Evolutionary conservation across 2,888 invertebrate species (phyloP).

Genomic region (Polydrusus pterygomalis): DNA sequence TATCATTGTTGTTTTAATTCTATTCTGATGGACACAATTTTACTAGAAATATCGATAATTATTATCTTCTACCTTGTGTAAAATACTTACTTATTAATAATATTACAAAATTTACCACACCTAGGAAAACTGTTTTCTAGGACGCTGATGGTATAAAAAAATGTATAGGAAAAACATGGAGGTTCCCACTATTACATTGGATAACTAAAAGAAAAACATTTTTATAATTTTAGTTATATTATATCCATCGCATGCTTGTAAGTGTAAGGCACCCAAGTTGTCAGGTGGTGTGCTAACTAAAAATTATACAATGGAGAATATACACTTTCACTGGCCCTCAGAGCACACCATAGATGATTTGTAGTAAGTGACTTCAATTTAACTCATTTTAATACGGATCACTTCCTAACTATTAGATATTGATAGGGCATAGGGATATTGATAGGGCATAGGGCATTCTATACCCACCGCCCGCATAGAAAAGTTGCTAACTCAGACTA

Average conservation of each 20-base stretch:
- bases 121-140: too few species aligned
- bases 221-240: slow-evolving; percentile 28
- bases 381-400: too few species aligned
- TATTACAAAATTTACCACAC: too few species aligned
- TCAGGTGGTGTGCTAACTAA: slow-evolving; percentile 39
- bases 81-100: too few species aligned
- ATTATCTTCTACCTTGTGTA: too few species aligned
- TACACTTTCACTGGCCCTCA: slow-evolving; percentile 56
- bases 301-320: slow-evolving; percentile 43
- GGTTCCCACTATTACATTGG: too few species aligned
- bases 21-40: neutral
- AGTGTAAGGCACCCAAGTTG: slow-evolving; percentile 35
- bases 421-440: too few species aligned
- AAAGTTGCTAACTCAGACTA: too few species aligned
- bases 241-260: slow-evolving; percentile 16
- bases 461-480: neutral
- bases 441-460: too few species aligned
- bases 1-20: too few species aligned
- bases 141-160: too few species aligned
- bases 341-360: slow-evolving; percentile 53
- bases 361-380: slow-evolving; percentile 34
- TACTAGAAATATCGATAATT: neutral
- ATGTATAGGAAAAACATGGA: neutral
- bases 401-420: too few species aligned
- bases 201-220: neutral